These are phyloP conservation scores for Euphonia xanthogaster DNA, from an alignment of 2,797 vertebrate genomes.

Conservation along the genomic window DNA sequence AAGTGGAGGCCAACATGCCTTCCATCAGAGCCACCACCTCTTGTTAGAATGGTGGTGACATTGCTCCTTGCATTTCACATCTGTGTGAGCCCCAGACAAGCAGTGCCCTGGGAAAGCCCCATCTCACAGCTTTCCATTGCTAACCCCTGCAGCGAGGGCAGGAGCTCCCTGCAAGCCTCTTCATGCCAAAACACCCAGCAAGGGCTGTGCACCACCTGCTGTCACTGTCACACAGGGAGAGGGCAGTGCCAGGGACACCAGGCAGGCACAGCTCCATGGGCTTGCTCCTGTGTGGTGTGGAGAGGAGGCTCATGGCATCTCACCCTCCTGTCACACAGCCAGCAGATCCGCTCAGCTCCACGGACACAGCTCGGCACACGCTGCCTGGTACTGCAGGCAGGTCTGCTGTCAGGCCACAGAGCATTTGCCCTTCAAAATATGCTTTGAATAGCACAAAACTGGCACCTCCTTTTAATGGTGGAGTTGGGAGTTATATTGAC, in stretches of 20 bases:
- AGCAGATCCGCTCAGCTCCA: background rate
- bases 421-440: background rate
- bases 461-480: background rate
- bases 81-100: background rate
- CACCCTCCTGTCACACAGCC: background rate
- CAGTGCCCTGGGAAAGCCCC: background rate
- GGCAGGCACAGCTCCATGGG: background rate
- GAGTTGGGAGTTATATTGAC: background rate
- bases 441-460: background rate
- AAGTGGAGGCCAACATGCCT: background rate
- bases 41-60: fast-evolving
- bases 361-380: fast-evolving
- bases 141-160: background rate
- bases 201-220: background rate
- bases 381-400: background rate
- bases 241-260: background rate
- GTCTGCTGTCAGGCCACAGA: background rate
- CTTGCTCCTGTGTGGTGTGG: fast-evolving
- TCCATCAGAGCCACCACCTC: background rate
- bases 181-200: background rate
- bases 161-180: background rate
- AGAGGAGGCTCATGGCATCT: background rate
- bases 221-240: background rate
- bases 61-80: fast-evolving
- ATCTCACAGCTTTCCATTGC: background rate